phyloP scores from a whole-genome alignment of 2,113 vertebrate species.

The Rhabdomys dilectus region DNA sequence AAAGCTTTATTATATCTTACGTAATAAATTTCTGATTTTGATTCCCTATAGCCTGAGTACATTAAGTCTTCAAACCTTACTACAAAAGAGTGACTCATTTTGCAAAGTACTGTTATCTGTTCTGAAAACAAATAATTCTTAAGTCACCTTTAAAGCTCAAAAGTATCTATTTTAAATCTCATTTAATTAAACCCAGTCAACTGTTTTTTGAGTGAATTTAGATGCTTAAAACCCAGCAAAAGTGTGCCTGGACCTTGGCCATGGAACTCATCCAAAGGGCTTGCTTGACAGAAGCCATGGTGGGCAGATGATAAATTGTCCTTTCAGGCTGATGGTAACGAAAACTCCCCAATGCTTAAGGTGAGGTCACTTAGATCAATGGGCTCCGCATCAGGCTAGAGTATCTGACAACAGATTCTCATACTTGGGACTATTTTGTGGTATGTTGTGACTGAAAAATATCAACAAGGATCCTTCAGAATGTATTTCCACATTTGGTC shows the following conservation, averaged over 20 bases:
- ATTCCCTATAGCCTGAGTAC: not conserved
- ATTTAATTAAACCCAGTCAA: not conserved
- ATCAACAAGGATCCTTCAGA: not conserved
- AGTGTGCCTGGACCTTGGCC: not conserved
- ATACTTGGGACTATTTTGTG: not conserved
- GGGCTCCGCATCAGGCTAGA: not conserved
- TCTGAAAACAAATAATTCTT: not conserved
- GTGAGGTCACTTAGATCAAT: not conserved
- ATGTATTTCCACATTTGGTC: not conserved
- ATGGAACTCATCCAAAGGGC: not conserved
- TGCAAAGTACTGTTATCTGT: not conserved
- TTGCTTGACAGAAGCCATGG: rapidly evolving
- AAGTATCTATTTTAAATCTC: not conserved
- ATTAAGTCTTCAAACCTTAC: not conserved
- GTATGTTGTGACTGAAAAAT: not conserved
- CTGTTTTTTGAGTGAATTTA: not conserved
- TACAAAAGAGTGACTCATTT: not conserved
- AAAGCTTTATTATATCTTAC: not conserved
- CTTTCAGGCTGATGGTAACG: rapidly evolving
- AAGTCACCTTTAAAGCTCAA: not conserved
- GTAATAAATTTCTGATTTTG: not conserved
- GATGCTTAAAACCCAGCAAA: not conserved
- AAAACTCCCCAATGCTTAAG: rapidly evolving
- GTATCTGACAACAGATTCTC: not conserved
- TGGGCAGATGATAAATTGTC: not conserved